phyloP scores from a whole-genome alignment of 2,113 vertebrate species.

The Thalassoma bifasciatum region DNA sequence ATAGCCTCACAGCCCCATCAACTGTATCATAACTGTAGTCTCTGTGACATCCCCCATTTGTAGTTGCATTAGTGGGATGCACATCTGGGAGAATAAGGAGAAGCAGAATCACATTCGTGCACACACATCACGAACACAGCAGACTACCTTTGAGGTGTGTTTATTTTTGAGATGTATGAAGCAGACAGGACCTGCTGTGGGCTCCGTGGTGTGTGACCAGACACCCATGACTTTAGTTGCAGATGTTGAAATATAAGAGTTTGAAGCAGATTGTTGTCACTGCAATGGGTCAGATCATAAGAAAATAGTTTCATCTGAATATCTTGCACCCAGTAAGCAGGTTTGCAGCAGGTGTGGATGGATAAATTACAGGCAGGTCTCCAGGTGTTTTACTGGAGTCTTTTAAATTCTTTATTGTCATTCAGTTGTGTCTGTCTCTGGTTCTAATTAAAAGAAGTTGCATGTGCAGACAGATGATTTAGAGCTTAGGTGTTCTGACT shows the following conservation, averaged over 20 bases:
- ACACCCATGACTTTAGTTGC: constrained; percentile 34
- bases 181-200: constrained; percentile 29
- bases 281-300: no score
- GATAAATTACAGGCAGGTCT: no score
- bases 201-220: constrained; percentile 52
- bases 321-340: not conserved
- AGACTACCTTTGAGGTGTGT: constrained; percentile 48
- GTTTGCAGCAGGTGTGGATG: no score
- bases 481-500: constrained; percentile 10
- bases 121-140: not conserved
- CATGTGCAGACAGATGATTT: constrained; percentile 41
- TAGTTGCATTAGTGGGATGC: constrained; percentile 49
- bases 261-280: not conserved
- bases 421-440: not conserved
- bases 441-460: constrained; percentile 46
- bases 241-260: constrained; percentile 42
- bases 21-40: no score
- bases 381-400: no score
- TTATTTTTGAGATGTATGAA: constrained; percentile 66
- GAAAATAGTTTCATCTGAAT: not conserved
- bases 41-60: no score
- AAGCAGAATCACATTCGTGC: constrained; percentile 32
- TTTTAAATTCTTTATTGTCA: no score
- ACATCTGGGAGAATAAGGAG: constrained; percentile 69
- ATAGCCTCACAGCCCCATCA: no score